A percentile compares a stretch with the other conserved stretches of the same genome.
Evolutionary conservation across 2,113 vertebrate species (phyloP).

Genomic region (Camelus bactrianus): DNA sequence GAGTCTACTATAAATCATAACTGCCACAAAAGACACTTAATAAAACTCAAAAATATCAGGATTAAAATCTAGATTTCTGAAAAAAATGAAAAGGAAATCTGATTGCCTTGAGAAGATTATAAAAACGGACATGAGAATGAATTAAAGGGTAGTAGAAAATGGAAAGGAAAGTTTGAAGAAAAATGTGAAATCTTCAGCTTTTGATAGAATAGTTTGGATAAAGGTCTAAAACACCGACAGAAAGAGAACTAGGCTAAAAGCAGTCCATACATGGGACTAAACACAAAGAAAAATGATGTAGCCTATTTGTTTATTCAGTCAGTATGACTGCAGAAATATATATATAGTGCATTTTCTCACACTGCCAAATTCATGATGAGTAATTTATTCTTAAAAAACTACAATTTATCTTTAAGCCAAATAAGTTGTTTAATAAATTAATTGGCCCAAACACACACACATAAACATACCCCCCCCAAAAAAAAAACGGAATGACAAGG

Average conservation of each 20-base stretch:
- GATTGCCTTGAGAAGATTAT: conserved; percentile 1
- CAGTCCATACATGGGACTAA: not conserved
- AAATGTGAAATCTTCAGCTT: conserved; percentile 46
- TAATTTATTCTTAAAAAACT: conserved; percentile 70
- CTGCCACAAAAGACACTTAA: conserved; percentile 12
- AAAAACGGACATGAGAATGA: conserved; percentile 57
- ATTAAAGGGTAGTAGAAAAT: conserved; percentile 39
- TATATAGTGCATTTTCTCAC: not conserved
- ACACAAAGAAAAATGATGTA: conserved; percentile 50
- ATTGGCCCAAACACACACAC: not conserved
- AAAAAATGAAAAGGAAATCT: conserved; percentile 43
- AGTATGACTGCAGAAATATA: conserved; percentile 44
- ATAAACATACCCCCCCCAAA: not conserved
- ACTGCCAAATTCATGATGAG: conserved; percentile 68
- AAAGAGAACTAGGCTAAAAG: conserved; percentile 42
- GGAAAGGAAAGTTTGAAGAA: not conserved
- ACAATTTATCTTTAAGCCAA: conserved; percentile 62
- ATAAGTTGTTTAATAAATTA: conserved; percentile 73
- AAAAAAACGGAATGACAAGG: conserved; percentile 62
- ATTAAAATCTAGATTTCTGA: conserved; percentile 44
- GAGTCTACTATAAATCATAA: conserved; percentile 36
- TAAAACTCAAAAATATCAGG: conserved; percentile 19
- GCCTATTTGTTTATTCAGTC: conserved; percentile 24
- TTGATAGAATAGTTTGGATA: conserved; percentile 24
- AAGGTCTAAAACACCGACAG: conserved; percentile 26